Evolutionary conservation across 2,797 vertebrate species (phyloP), one percentile per base, ranked within the genome.

Genomic region (Rhinophrynus dorsalis): DNA sequence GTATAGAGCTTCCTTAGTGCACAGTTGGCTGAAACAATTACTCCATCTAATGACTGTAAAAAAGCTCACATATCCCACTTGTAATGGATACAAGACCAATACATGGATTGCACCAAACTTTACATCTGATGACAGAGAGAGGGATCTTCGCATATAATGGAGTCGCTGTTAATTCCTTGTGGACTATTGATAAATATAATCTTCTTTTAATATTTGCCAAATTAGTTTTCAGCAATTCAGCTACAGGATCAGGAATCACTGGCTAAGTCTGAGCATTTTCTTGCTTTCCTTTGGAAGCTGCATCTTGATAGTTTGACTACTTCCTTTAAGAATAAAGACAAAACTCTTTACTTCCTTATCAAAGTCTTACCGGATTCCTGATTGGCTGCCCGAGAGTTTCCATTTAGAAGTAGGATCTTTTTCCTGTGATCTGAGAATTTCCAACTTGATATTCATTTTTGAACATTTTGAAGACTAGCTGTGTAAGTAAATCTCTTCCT

Each of bases 341-440:
- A 95, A 98, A 75, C 96, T 92, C 87, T 93, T 98, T 68, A 97
- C 81, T 83, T 96, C 95, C 90, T 96, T 97, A 89, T 97, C 92
- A 78, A 93, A 98, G 50, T 94, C 91, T 96, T 97, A 98, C 61
- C 82, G 78, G 80, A 98, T 91, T 74, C 92, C 86, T 24, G 92
- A 89, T 1, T 90, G 89, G n/a, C 89, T 91, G 58, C 95, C 96
- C 61, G 73, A 84, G 13, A 96, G 91, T 81, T 93, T 98, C 96
- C 95, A 99, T 78, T 91, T 94, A 55, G 90, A 91, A 40, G 85
- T 92, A n/a, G 95, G 94, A 79, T 98, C 93, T 81, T 95, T 97
- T 29, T 96, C 96, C 83, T 97, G 96, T 67, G 93, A 94, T 75
- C 91, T 98, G 80, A 99, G 96, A 77, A 99, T 74, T 86, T 99